Base-by-base conservation (phyloP, 2,797 vertebrate species). In the Denticeps clupeoides region DNA sequence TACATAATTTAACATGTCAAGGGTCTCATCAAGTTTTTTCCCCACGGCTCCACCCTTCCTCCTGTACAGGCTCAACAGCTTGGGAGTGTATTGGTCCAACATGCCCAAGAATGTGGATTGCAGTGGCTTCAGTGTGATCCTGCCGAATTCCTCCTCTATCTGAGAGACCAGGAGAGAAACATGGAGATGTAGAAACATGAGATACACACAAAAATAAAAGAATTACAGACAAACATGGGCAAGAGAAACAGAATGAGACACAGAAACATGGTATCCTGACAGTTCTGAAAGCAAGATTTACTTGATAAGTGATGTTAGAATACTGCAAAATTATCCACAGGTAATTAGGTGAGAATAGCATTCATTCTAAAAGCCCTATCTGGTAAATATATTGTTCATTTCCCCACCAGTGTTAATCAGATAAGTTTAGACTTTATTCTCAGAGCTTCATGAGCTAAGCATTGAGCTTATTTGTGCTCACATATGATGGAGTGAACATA, bases 1-100 rank as follows among this genome's bases (percentile, higher is more conserved):
- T 52, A 37, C 51, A 47, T 62, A 43, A 56, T 59, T 26, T 56
- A 62, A 49, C 31, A 58, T 44, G 13, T 60, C 47, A 42, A 49
- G 56, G 29, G 33, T 57, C 12, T 22, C 24, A 49, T 48, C 24
- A 49, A 51, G 49, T 51, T 60, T 55, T 45, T 53, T 56, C 21
- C 46, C 43, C n/a, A n/a, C n/a, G n/a, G n/a, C n/a, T n/a, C n/a
- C n/a, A n/a, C n/a, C n/a, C n/a, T n/a, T n/a, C n/a, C n/a, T n/a
- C n/a, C n/a, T n/a, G n/a, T n/a, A n/a, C n/a, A n/a, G n/a, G n/a
- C n/a, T n/a, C n/a, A n/a, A 26, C 22, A 55, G 29, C 4, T 4
- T 60, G 16, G 51, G 32, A 4, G 6, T 24, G 50, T 22, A 52
- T 49, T 25, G 24, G 41, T 43, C 41, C 41, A 43, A 12, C 23